These are phyloP conservation scores for Euschistus heros DNA, from an alignment of 1,140 invertebrate species.

Conservation along the genomic window DNA sequence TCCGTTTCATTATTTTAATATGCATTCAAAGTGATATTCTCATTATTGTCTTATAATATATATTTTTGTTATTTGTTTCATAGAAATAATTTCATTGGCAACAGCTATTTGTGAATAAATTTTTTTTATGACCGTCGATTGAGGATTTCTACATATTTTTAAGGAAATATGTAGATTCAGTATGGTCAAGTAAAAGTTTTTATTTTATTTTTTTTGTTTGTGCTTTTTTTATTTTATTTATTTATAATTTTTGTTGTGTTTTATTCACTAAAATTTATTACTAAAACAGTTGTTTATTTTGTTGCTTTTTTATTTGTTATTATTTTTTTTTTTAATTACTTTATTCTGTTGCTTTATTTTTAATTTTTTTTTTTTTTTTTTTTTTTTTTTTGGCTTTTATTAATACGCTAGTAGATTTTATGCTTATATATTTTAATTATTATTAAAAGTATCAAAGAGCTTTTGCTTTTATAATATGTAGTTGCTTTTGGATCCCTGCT, in stretches of 20 bases:
- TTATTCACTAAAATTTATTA: neutral
- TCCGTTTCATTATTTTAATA: conserved; percentile 10
- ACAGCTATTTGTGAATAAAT: conserved; percentile 12
- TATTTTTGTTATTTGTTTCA: neutral
- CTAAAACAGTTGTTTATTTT: neutral
- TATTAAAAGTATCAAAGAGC: conserved; percentile 15
- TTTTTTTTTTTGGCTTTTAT: conserved; percentile 17
- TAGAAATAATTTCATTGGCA: conserved; percentile 2
- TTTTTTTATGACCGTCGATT: neutral
- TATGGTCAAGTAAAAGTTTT: conserved; percentile 4
- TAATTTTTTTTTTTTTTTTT: conserved; percentile 2
- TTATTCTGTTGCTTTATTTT: neutral
- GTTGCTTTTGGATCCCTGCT: conserved; percentile 28
- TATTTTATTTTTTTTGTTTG: conserved; percentile 14
- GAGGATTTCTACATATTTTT: conserved; percentile 13
- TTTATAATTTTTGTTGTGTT: conserved; percentile 11
- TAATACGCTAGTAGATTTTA: conserved; percentile 26
- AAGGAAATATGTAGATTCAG: conserved; percentile 2
- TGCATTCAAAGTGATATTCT: conserved; percentile 9
- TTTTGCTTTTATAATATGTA: conserved; percentile 29
- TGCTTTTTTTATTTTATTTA: neutral
- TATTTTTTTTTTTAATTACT: conserved; percentile 11
- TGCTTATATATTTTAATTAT: conserved; percentile 22
- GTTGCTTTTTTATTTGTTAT: conserved; percentile 8
- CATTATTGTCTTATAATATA: conserved; percentile 15